Evolutionary conservation across 2,113 vertebrate genomes (phyloP), one percentile per base, ranked within the genome.

Genomic region (Poeciliopsis prolifica): DNA sequence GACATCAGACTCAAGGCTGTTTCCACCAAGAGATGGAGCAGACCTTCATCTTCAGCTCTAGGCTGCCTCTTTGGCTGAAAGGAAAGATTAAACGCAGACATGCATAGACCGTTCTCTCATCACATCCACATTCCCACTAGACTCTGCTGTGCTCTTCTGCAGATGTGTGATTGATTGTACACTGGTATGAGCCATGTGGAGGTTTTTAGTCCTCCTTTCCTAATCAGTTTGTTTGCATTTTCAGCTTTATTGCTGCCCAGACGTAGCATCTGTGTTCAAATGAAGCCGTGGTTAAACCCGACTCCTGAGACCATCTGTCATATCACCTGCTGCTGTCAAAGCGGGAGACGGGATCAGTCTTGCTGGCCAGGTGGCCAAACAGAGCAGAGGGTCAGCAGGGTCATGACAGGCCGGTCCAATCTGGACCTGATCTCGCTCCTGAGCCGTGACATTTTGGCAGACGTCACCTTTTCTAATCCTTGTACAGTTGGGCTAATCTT

Each of bases 321-420:
- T 28, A 42, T 90, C 89, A 90, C 90, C 87, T 91, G 89, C 82
- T 86, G 78, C 87, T 85, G 76, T 85, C 85, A 70, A 62, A 42
- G 83, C 72, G 81, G 84, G 90, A 81, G 78, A 86, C 89, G 78
- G 79, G 78, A 86, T 90, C 82, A 67, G 81, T 17, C 15, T 89
- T 30, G 61, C 65, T 30, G 83, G 70, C 89, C 93, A 93, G 91
- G 92, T 92, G 93, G 88, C 81, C 85, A 81, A 86, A 89, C 81
- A 78, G 68, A 84, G 70, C 35, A 28, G 70, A 64, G 61, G 91
- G 90, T 93, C 91, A 78, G 5, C 1, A 30, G 71, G 91, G 89
- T 91, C 85, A 91, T 78, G 68, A 60, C 4, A 35, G 48, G 31
- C 65, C 48, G 28, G 58, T 68, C 60, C 67, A 22, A 26, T 61